phyloP scores from a whole-genome alignment of 64 coral and sea anemone genomes.

The Stichodactyla helianthus region DNA sequence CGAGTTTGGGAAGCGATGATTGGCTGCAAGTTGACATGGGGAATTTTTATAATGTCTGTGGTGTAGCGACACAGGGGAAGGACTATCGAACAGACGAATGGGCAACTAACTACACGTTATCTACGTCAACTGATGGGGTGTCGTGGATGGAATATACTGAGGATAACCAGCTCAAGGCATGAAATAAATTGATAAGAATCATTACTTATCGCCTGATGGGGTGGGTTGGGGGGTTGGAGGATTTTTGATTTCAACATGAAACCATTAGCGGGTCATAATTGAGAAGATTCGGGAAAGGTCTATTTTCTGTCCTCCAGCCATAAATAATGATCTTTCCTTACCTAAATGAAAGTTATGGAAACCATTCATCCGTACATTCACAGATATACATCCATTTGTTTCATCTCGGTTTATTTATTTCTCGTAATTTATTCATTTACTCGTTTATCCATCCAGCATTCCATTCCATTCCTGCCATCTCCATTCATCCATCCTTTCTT shows the following conservation, averaged over 20 bases:
- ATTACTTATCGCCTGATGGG: neutral
- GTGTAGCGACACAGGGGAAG: conserved; percentile 41
- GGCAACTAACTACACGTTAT: conserved; percentile 13
- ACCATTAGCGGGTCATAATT: too few relatives aligned
- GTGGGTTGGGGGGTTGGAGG: neutral
- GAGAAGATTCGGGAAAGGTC: too few relatives aligned
- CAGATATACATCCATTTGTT: neutral
- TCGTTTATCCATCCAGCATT: neutral
- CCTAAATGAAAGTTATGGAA: too few relatives aligned
- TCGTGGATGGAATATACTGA: neutral
- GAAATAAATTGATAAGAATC: too few relatives aligned
- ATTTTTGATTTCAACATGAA: too few relatives aligned
- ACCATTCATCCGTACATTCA: neutral
- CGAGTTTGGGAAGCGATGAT: neutral
- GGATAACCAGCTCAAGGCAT: neutral
- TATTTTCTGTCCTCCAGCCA: too few relatives aligned
- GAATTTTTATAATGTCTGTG: conserved; percentile 4
- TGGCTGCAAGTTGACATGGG: conserved; percentile 51
- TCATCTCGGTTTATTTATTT: too few relatives aligned
- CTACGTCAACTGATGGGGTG: conserved; percentile 9
- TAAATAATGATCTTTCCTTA: too few relatives aligned
- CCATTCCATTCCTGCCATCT: neutral
- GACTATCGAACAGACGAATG: conserved; percentile 9
- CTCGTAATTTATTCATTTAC: too few relatives aligned
- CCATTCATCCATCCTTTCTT: neutral